Evolutionary conservation across 1,140 invertebrate species (phyloP).

Genomic region (Gonioctena quinquepunctata): DNA sequence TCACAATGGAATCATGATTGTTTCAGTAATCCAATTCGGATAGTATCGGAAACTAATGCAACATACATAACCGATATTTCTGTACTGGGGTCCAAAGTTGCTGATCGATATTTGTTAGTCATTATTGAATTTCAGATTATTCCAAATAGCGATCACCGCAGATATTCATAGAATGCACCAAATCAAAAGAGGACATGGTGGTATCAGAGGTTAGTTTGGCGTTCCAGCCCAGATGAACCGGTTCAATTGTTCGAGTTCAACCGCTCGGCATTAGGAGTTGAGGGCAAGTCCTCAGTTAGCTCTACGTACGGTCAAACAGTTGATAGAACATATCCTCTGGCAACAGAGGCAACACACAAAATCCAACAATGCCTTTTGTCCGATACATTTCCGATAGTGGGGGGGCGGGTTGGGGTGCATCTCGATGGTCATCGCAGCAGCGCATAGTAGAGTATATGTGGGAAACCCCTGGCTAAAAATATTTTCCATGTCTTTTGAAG

Average conservation of each 20-base stretch:
- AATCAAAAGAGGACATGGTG: background rate
- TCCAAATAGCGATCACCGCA: background rate
- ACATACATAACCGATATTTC: background rate
- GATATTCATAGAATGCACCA: background rate
- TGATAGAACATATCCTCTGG: background rate
- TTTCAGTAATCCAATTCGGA: background rate
- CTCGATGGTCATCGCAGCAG: no score
- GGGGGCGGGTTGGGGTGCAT: no score
- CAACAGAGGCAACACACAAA: no score
- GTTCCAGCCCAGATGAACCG: background rate
- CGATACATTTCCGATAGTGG: no score
- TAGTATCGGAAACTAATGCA: background rate
- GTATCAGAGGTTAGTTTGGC: background rate
- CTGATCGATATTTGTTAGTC: background rate
- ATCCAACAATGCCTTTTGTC: no score
- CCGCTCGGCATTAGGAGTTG: background rate
- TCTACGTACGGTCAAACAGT: slow-evolving; percentile 1
- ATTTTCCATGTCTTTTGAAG: no score
- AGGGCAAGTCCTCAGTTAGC: background rate
- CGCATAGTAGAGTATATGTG: no score
- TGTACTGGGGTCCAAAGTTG: no score
- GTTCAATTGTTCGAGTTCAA: background rate
- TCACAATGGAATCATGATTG: background rate
- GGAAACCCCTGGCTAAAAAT: no score
- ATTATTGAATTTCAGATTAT: background rate